Evolutionary conservation across 2,797 vertebrate species (phyloP).

Genomic region (Cirrhinus molitorella): DNA sequence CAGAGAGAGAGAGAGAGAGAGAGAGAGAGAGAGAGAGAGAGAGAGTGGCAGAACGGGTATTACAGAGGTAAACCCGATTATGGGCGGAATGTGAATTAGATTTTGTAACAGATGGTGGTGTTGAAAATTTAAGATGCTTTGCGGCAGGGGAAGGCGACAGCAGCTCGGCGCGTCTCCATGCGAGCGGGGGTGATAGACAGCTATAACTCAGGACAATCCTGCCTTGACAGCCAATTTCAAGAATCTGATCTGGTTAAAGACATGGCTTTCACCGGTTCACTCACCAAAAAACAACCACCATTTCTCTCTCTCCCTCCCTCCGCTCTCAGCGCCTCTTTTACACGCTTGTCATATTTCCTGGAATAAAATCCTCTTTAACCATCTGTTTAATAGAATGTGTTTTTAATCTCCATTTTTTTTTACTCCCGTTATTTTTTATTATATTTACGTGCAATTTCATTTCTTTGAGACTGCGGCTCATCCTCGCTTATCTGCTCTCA

Average conservation of each 20-base stretch:
- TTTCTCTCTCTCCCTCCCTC: constrained; percentile 54
- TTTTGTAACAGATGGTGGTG: constrained; percentile 98
- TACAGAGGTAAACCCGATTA: constrained; percentile 98
- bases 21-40: constrained; percentile 64
- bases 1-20: constrained; percentile 65
- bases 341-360: constrained; percentile 87
- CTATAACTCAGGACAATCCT: constrained; percentile 98
- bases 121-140: constrained; percentile 96
- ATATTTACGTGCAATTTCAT: constrained; percentile 73
- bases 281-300: constrained; percentile 70
- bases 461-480: constrained; percentile 68
- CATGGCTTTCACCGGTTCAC: constrained; percentile 82
- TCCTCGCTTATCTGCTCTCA: constrained; percentile 63
- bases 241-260: constrained; percentile 99
- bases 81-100: constrained; percentile 96
- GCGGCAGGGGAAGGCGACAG: constrained; percentile 83
- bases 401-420: constrained; percentile 92
- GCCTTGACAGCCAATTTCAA: constrained; percentile 99
- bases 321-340: constrained; percentile 64
- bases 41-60: constrained; percentile 85
- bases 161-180: constrained; percentile 79
- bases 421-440: constrained; percentile 73
- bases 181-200: constrained; percentile 88
- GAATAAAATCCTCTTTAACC: constrained; percentile 88
- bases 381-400: constrained; percentile 93